phyloP scores from a whole-genome alignment of 2,797 vertebrate species.

The Brachymystax lenok region DNA sequence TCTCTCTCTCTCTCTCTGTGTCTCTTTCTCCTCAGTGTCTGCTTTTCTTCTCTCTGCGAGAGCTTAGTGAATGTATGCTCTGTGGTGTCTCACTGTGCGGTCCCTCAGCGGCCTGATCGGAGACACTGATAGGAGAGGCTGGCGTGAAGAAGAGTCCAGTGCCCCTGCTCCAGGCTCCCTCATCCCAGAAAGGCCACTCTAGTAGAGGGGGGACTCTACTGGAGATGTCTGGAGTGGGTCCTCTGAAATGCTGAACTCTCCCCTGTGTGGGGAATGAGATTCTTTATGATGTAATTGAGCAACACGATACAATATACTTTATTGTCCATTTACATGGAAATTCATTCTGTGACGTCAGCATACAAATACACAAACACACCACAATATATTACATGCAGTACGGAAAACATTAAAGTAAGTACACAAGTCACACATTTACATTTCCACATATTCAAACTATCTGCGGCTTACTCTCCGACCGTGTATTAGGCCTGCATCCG shows the following conservation, averaged over 20 bases:
- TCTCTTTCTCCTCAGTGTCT: background rate
- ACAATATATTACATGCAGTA: no score
- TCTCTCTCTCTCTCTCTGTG: background rate
- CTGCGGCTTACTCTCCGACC: no score
- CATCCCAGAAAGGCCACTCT: background rate
- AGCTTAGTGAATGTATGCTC: conserved; percentile 31
- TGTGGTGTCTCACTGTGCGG: conserved; percentile 42
- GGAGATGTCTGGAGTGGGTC: background rate
- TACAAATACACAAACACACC: no score
- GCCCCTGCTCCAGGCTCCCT: background rate
- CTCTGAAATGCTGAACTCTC: conserved; percentile 2
- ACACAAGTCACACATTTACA: no score
- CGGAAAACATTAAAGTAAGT: no score
- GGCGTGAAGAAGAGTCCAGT: background rate
- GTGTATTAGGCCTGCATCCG: no score
- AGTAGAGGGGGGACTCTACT: background rate
- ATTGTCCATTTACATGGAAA: no score
- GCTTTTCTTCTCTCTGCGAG: background rate
- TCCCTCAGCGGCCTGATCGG: conserved; percentile 38
- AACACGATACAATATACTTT: background rate
- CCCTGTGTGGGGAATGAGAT: background rate
- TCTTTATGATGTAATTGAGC: background rate
- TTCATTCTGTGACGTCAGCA: no score
- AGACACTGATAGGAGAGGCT: conserved; percentile 28
- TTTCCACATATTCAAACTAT: no score